phyloP scores from a whole-genome alignment of 1,140 invertebrate genomes.

The Bathynomus jamesi region DNA sequence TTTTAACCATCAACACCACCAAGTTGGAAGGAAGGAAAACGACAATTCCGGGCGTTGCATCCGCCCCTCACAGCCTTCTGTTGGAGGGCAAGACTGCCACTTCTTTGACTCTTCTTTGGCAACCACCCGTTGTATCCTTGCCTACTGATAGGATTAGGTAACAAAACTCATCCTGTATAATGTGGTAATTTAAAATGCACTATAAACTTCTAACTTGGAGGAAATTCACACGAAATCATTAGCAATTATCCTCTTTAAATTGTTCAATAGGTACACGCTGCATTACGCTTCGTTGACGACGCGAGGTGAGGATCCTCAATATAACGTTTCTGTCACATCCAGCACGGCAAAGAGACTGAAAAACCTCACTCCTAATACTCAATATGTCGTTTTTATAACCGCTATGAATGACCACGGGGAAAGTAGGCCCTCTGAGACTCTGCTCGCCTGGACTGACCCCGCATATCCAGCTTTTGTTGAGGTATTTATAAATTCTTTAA shows the following conservation, averaged over 20 bases:
- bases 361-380: slow-evolving; percentile 61
- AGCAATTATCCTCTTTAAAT: too few species aligned
- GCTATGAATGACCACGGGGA: slow-evolving; percentile 56
- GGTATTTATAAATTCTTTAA: slow-evolving; percentile 45
- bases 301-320: slow-evolving; percentile 45
- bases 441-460: slow-evolving; percentile 75
- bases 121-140: slow-evolving; percentile 66
- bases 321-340: slow-evolving; percentile 53
- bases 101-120: slow-evolving; percentile 59
- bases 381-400: slow-evolving; percentile 65
- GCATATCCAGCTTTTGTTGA: slow-evolving; percentile 75
- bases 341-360: slow-evolving; percentile 61
- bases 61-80: slow-evolving; percentile 64
- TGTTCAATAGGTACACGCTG: slow-evolving; percentile 17
- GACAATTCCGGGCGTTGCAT: slow-evolving; percentile 50
- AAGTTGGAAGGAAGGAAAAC: slow-evolving; percentile 41
- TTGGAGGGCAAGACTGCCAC: slow-evolving; percentile 43
- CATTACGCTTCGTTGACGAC: slow-evolving; percentile 21
- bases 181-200: too few species aligned
- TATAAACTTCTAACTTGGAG: too few species aligned
- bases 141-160: slow-evolving; percentile 57
- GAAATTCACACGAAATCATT: too few species aligned
- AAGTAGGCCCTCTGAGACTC: slow-evolving; percentile 64
- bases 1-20: slow-evolving; percentile 62
- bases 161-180: too few species aligned